phyloP scores from a whole-genome alignment of 2,797 vertebrate species.

The Lithobates pipiens region DNA sequence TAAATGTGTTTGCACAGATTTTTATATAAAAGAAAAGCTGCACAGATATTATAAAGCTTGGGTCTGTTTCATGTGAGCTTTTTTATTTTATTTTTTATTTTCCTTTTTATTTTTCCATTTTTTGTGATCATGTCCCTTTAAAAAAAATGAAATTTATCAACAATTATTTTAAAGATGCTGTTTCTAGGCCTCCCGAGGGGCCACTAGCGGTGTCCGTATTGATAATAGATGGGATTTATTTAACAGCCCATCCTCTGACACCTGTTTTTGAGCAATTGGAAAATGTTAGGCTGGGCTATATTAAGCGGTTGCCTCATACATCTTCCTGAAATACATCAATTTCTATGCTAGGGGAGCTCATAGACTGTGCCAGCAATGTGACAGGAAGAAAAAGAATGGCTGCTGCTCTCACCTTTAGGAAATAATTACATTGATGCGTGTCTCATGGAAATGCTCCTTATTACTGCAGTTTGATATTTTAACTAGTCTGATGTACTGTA shows the following conservation, averaged over 20 bases:
- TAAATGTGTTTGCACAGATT: no score
- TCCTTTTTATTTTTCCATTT: neutral
- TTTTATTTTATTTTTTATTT: neutral
- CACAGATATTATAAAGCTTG: neutral
- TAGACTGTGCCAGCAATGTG: neutral
- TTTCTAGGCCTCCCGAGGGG: conserved; percentile 4
- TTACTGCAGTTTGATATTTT: neutral
- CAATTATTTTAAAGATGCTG: conserved; percentile 26
- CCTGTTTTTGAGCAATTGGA: conserved; percentile 15
- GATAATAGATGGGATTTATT: conserved; percentile 35
- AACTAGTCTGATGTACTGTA: neutral
- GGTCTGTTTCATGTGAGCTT: neutral
- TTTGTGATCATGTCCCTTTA: neutral
- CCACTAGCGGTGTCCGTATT: conserved; percentile 5
- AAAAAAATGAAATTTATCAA: conserved; percentile 1
- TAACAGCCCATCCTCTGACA: conserved; percentile 20
- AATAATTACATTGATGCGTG: neutral
- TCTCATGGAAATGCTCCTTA: conserved; percentile 2
- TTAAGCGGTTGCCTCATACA: conserved; percentile 10
- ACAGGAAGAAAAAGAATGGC: neutral
- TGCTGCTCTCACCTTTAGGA: neutral
- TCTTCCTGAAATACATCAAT: conserved; percentile 29
- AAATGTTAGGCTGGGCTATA: conserved; percentile 29
- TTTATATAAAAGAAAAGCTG: no score
- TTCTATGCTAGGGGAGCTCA: neutral